A percentile compares a stretch with the other conserved stretches of the same genome.
Evolutionary conservation across 30 jellyfish, hydroid and myxozoan species (phyloP).

Genomic region (Chrysaora quinquecirrha): DNA sequence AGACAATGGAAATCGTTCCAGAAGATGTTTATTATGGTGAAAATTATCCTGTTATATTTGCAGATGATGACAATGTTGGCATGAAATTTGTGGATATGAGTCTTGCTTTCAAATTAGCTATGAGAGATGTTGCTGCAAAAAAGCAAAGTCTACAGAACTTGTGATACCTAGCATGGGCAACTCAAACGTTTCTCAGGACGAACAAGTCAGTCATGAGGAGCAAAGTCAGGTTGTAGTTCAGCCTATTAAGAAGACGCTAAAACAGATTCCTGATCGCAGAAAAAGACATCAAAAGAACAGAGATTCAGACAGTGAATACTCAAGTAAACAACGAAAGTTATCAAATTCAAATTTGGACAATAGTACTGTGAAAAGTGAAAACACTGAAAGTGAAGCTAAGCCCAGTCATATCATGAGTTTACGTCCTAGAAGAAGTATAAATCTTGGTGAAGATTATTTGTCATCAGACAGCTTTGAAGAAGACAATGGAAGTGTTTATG

Average conservation of each 20-base stretch:
- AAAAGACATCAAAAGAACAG: neutral
- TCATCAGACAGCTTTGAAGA: constrained; percentile 66
- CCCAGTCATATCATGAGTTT: constrained; percentile 51
- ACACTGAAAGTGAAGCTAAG: neutral
- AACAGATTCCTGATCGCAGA: neutral
- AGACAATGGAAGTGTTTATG: constrained; percentile 43
- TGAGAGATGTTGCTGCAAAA: constrained; percentile 24
- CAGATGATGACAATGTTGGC: constrained; percentile 55
- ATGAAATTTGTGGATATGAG: constrained; percentile 73
- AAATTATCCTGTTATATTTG: constrained; percentile 45
- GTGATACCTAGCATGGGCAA: neutral
- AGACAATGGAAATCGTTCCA: constrained; percentile 44
- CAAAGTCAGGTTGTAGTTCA: neutral
- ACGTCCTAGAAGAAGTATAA: constrained; percentile 38
- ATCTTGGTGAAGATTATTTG: constrained; percentile 38
- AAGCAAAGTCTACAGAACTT: neutral
- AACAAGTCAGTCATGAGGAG: neutral
- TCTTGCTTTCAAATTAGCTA: constrained; percentile 58
- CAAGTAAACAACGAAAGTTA: neutral
- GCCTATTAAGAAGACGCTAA: neutral
- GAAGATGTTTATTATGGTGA: constrained; percentile 59
- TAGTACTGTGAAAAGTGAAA: neutral
- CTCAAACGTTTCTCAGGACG: neutral
- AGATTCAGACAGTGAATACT: constrained; percentile 10
- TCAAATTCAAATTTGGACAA: neutral